A percentile compares a stretch with the other conserved stretches of the same genome.
These are phyloP conservation scores for Balearica regulorum DNA, from an alignment of 2,797 vertebrate genomes.

Conservation along the genomic window DNA sequence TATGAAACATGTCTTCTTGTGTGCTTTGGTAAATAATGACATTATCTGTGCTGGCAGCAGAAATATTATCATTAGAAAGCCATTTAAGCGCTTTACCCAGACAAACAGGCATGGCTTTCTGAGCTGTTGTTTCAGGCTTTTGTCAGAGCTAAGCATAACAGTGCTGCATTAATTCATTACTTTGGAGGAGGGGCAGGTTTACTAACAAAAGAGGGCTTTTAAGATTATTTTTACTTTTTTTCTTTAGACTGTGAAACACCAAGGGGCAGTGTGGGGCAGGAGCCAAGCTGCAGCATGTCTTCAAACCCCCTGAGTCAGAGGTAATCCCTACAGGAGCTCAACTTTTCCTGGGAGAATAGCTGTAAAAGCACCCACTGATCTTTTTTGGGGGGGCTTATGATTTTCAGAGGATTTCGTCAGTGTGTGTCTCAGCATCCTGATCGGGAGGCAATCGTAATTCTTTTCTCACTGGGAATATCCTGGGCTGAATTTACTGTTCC, in stretches of 20 bases:
- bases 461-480: neutral
- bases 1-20: neutral
- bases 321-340: neutral
- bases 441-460: neutral
- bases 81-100: neutral
- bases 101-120: neutral
- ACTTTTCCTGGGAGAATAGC: neutral
- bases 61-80: neutral
- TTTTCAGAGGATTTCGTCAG: neutral
- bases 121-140: conserved; percentile 9
- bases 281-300: neutral
- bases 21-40: neutral
- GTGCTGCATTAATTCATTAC: neutral
- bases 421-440: neutral
- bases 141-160: neutral
- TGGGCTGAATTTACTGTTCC: neutral
- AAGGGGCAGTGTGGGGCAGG: neutral
- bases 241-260: neutral
- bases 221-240: neutral
- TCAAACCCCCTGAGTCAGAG: neutral
- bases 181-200: neutral
- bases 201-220: conserved; percentile 28
- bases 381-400: neutral
- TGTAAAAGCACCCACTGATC: neutral
- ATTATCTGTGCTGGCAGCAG: neutral